Base-by-base conservation (phyloP, 1,140 invertebrate species). In the Atta cephalotes region DNA sequence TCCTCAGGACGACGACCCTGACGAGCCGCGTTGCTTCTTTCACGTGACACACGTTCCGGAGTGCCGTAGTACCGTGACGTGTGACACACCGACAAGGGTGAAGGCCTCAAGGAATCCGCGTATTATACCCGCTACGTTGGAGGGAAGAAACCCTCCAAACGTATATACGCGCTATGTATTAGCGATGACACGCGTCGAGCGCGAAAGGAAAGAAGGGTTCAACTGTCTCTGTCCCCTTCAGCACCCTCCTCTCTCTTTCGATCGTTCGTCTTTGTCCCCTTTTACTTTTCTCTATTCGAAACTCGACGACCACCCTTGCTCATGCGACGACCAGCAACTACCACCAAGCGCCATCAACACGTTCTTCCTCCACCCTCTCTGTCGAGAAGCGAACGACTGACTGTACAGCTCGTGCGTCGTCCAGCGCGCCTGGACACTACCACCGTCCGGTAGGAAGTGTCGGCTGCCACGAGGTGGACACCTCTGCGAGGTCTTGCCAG, bases 141-240 rank as follows among this genome's bases (percentile, higher is more conserved):
- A 90, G 89, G 87, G 89, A 91, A 88, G 89, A 91, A 91, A 88
- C 89, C 89, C 89, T 91, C 78, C 78, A 90, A 91, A 90, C 89
- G 87, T 84, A 90, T 90, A 72, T 90, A 72, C 82, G 89, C 82
- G 85, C 74, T 72, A 60, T 78, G 70, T 89, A 87, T 89, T 86
- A 89, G 60, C 82, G 87, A 53, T 79, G 81, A 90, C 76, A 87
- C 81, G 88, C 74, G 63, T 71, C 79, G 78, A 81, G 78, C 60
- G 86, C 79, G 35, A 51, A 76, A 90, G 78, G 72, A 74, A 80
- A 58, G 39, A 90, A 89, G 85, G 89, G 86, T 86, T 88, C 80
- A 70, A 85, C 88, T 82, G 85, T 87, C 86, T 68, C 72, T 82
- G 28, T 78, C 86, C 45, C 68, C 58, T 72, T 62, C 62, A 39